These are phyloP conservation scores for Leptobrachium ailaonicum DNA, from an alignment of 2,113 vertebrate genomes.

Conservation along the genomic window DNA sequence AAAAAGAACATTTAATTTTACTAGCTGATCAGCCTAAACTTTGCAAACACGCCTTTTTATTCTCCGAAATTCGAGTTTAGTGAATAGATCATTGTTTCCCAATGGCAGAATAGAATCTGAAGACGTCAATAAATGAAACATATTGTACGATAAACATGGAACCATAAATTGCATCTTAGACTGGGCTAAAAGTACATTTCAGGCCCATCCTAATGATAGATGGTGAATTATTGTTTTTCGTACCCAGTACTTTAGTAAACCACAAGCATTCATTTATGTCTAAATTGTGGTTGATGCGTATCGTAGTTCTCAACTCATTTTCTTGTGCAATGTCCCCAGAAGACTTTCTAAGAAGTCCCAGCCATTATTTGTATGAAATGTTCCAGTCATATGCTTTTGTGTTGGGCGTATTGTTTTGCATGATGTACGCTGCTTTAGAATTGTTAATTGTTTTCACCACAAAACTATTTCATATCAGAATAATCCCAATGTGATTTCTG, in stretches of 20 bases:
- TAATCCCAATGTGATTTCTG: slow-evolving; percentile 13
- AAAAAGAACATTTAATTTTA: too few species aligned
- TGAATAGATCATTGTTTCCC: too few species aligned
- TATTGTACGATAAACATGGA: background rate
- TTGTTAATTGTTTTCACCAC: slow-evolving; percentile 17
- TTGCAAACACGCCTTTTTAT: too few species aligned
- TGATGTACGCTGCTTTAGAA: background rate
- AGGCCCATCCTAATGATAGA: slow-evolving; percentile 13
- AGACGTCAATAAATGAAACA: slow-evolving; percentile 2
- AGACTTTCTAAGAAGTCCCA: background rate
- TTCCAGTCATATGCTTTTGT: slow-evolving; percentile 30
- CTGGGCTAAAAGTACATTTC: background rate
- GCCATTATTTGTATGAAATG: slow-evolving; percentile 7
- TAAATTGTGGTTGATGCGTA: slow-evolving; percentile 17
- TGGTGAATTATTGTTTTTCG: slow-evolving; percentile 14
- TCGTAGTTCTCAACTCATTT: slow-evolving; percentile 8
- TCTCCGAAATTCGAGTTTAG: too few species aligned
- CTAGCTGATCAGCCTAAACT: too few species aligned
- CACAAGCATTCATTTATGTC: slow-evolving; percentile 24
- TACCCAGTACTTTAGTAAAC: slow-evolving; percentile 12
- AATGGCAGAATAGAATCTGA: too few species aligned
- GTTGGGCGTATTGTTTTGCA: background rate
- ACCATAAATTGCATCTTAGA: background rate
- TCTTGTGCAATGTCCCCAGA: slow-evolving; percentile 22
- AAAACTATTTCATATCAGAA: slow-evolving; percentile 25